A percentile compares a stretch with the other conserved stretches of the same genome.
phyloP scores from a whole-genome alignment of 2,888 invertebrate genomes.

The Caenorhabditis sp. region DNA sequence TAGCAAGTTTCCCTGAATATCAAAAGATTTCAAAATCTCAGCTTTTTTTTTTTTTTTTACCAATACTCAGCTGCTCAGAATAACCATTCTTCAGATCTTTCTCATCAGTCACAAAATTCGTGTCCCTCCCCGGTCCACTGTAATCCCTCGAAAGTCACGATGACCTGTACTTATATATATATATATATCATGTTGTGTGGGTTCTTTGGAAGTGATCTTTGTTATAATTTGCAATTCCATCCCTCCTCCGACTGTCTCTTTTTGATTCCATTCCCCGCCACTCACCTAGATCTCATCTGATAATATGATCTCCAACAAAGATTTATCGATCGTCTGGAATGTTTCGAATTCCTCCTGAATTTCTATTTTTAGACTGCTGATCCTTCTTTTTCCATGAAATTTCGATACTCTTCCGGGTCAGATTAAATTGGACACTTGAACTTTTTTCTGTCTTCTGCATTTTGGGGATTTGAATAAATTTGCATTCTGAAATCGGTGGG shows the following conservation, averaged over 20 bases:
- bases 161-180: conserved; percentile 1
- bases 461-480: conserved; percentile 5
- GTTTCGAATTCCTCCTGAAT: background rate
- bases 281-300: conserved; percentile 3
- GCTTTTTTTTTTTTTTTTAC: too few relatives aligned
- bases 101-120: too few relatives aligned
- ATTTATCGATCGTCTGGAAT: conserved; percentile 32
- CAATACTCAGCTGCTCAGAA: too few relatives aligned
- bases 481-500: background rate
- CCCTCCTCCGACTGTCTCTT: background rate
- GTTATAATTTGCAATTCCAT: background rate
- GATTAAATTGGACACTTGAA: background rate
- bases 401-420: background rate
- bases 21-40: too few relatives aligned
- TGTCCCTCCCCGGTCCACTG: too few relatives aligned
- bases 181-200: background rate
- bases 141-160: background rate
- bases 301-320: background rate
- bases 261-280: background rate
- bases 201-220: conserved; percentile 25
- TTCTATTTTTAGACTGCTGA: background rate
- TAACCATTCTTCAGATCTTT: too few relatives aligned
- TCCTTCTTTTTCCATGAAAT: background rate
- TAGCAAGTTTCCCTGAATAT: too few relatives aligned
- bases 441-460: background rate